Percentiles rank a stretch among this genome's conserved stretches.
Evolutionary conservation across 2,113 vertebrate genomes (phyloP).

Genomic region (Etia nguti): DNA sequence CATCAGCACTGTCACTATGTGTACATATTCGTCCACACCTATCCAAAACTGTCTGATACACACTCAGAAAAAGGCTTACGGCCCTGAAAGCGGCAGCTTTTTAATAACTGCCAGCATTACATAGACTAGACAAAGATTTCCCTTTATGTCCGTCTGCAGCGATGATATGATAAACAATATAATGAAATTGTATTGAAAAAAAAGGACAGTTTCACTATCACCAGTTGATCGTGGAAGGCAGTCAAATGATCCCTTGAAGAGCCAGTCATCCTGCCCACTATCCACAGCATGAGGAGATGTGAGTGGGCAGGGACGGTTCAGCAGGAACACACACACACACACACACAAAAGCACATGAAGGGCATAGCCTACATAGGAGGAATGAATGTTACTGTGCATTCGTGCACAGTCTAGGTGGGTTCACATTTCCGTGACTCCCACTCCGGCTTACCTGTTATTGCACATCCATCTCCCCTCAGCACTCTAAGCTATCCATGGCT

Average conservation of each 20-base stretch:
- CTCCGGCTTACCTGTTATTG: neutral
- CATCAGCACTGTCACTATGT: slow-evolving; percentile 9
- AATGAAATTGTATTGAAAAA: neutral
- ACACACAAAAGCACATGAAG: slow-evolving; percentile 8
- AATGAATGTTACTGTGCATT: neutral
- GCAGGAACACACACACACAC: neutral
- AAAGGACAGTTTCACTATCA: neutral
- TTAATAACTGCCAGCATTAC: neutral
- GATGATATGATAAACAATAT: neutral
- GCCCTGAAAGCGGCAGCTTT: neutral
- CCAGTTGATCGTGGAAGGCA: slow-evolving; percentile 1
- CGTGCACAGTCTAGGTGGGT: slow-evolving; percentile 3
- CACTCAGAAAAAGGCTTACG: neutral
- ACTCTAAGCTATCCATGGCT: neutral
- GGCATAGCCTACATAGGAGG: neutral
- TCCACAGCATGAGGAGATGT: slow-evolving; percentile 3
- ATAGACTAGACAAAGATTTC: neutral
- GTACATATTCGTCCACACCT: neutral
- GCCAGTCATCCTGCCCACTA: neutral
- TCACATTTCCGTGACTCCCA: slow-evolving; percentile 11
- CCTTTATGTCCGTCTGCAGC: neutral
- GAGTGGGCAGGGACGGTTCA: slow-evolving; percentile 3
- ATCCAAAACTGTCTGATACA: neutral
- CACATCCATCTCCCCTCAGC: neutral
- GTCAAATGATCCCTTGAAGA: neutral